A percentile compares a stretch with the other conserved stretches of the same genome.
Conservation (phyloP, 2,797 vertebrate species). For the Hapalemur alaotrensis region DNA sequence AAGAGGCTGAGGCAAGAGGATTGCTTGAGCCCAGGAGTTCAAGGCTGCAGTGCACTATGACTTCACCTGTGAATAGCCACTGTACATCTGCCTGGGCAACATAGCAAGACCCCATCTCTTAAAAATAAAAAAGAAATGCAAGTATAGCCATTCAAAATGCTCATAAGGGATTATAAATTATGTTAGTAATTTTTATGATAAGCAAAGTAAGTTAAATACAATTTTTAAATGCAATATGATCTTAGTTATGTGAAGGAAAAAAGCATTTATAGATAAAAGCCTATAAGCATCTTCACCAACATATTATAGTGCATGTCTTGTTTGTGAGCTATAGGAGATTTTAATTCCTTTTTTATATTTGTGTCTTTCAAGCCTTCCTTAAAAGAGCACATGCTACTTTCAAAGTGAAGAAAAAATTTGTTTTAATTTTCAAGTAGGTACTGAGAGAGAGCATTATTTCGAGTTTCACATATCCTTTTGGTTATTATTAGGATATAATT, state of each 20-base stretch:
- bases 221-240: background rate
- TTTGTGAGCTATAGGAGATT: background rate
- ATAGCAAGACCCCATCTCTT: background rate
- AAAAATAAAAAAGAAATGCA: background rate
- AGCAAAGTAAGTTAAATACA: background rate
- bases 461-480: background rate
- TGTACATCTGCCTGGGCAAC: background rate
- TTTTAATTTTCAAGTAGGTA: background rate
- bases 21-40: background rate
- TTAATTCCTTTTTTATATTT: background rate
- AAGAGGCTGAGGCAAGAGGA: background rate
- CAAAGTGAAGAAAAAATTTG: background rate
- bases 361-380: background rate
- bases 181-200: background rate
- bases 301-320: background rate
- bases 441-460: background rate
- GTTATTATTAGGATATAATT: background rate
- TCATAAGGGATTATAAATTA: background rate
- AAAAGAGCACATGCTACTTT: constrained; percentile 27
- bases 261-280: background rate
- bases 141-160: background rate
- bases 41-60: background rate
- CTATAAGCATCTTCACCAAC: background rate
- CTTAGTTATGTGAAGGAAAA: background rate
- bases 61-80: too few species aligned